Base-by-base conservation (phyloP, 2,797 vertebrate species). In the Urosaurus nigricauda region DNA sequence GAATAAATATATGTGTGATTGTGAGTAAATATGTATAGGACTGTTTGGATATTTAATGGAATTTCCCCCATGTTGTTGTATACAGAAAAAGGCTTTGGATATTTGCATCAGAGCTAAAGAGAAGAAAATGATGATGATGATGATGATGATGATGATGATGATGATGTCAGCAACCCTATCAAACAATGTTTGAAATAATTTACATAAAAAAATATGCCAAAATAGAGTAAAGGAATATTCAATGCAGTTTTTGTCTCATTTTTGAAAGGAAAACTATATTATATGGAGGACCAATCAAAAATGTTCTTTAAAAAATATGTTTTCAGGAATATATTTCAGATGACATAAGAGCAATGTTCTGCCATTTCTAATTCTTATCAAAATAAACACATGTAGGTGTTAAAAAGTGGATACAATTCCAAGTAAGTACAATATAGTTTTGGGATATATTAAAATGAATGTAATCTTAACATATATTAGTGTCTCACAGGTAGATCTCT, bases 381-480 rank as follows among this genome's bases (percentile, higher is more conserved):
- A n/a, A 86, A 86, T 16, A 79, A 63, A 68, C 32, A 47, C 17
- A 85, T 85, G 56, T 37, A 75, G 19, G 24, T 86, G 37, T 68
- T 86, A 79, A 85, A 79, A 60, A 51, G 32, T 73, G 5, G 19
- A 43, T 63, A 77, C 9, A 24, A 70, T 70, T 79, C 70, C 78
- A 51, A 87, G 19, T 35, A 87, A 81, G 32, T 80, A n/a, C 19
- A 63, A 85, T 43, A 60, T 37, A 47, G 29, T 56, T 87, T n/a
- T 37, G 73, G 47, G 68, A 35, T 37, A 73, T 73, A 24, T 70
- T 70, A n/a, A 87, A 73, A 71, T 73, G 47, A 43, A 43, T 81
- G 83, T 87, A 86, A 89, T 14, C 73, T 88, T 74, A 74, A 29
- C 0, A 77, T 3, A 11, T 40, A 14, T 16, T 17, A 63, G 4